Evolutionary conservation across 2,113 vertebrate species (phyloP), one percentile per base, ranked within the genome.

Genomic region (Sorex fumeus): DNA sequence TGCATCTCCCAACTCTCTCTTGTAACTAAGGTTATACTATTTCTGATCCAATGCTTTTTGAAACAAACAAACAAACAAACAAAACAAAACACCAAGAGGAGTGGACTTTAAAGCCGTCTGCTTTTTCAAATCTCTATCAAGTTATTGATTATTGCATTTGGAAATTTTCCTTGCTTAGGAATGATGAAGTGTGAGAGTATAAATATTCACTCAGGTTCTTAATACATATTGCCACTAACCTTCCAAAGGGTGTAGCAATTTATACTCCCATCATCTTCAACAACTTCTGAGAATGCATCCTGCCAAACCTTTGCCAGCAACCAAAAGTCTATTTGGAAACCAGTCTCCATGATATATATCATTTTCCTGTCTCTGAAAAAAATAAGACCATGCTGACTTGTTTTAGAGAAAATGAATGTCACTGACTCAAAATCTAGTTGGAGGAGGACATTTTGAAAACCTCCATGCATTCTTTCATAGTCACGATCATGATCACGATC

Each of bases 361-460:
- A 4, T 30, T 30, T 11, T 60, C 21, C 6, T 60, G 57, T 28
- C 62, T 71, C 36, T 50, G 16, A 45, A 83, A 76, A 72, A 86
- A 34, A 10, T 79, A 84, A 74, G 50, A 6, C 9, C 3, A 3
- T 21, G 74, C 12, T 57, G 19, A 78, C 50, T 79, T 82, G 19
- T 34, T 90, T 93, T 91, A 53, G 40, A 93, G 75, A 93, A 82
- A 90, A 66, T 19, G 32, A 78, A 88, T 85, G 53, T 71, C 28
- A 34, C 18, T 66, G 50, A 47, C 32, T 90, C 11, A 76, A 78
- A 85, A 71, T 72, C 23, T 70, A 70, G 23, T 43, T 70, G 30
- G 85, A 70, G 69, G 28, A 66, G 25, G 64, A 28, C 23, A 28
- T 2, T 30, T 30, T 27, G 64, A 66, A 66, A 30, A 30, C 8